Evolutionary conservation across 2,113 vertebrate genomes (phyloP), one percentile per base, ranked within the genome.

Genomic region (Rattus rattus): DNA sequence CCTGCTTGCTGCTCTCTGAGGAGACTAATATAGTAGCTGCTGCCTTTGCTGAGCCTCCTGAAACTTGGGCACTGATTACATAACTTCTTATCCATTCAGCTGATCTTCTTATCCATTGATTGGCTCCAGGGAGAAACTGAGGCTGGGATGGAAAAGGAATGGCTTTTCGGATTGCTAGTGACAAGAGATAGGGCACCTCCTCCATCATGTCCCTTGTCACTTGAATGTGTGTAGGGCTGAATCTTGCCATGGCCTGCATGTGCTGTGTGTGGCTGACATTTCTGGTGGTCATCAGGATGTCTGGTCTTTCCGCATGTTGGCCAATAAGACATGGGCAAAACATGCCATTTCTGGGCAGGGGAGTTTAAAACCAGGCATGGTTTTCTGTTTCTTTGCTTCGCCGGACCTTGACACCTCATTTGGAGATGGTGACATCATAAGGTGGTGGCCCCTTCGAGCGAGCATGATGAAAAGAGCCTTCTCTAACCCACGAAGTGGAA

Each of bases 401-500:
- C 19, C 14, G 4, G 24, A 56, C 33, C 69, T 56, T 16, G 61
- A 36, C 4, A 54, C 75, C n/a, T 86, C 61, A 5, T 86, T 81
- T 22, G 7, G 67, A 69, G 83, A 14, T 12, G 61, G 73, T 92
- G 65, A 65, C n/a, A 4, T 88, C 75, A 19, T 56, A 39, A 89
- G 24, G 28, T 70, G 59, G 75, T 52, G 90, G 76, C 2, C 5
- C 63, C 26, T 52, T 30, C 24, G 20, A 70, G 52, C 19, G 59
- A 17, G 56, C 1, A 0, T 4, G 0, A 13, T 36, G 30, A 63
- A 0, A 80, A 91, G 47, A 54, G 24, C 4, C 7, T 28, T 47
- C 39, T 47, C 85, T n/a, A 28, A 17, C 47, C 33, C 30, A 30
- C 36, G 69, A 56, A 67, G 28, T 20, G 96, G 85, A 92, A 88